Evolutionary conservation across 2,888 invertebrate species (phyloP), one percentile per base, ranked within the genome.

Genomic region (Siphonodentalium dalli): DNA sequence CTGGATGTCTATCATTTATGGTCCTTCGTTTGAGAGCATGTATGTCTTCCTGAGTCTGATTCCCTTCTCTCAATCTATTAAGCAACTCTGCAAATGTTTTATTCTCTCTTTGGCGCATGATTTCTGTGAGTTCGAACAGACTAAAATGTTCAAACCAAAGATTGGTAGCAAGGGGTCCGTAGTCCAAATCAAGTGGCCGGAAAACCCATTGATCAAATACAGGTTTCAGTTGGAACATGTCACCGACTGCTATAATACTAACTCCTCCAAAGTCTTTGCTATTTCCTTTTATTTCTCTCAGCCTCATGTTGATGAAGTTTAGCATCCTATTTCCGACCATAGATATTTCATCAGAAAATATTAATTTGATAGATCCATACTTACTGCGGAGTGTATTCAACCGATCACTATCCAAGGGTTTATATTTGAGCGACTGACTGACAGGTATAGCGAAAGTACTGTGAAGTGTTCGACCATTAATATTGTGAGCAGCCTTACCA

Each of bases 61-160:
- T 29, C 28, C 58, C 58, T 39, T 53, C 50, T 35, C 63, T 31
- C 8, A 65, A 34, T 31, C 65, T 34, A 24, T 65, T 65, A 3
- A 65, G 35, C 6, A 65, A 24, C 24, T 35, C 7, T 34, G 65
- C 61, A 61, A 61, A 65, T 13, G n/a, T 26, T 15, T n/a, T 13
- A 38, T 58, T 61, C 47, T 61, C 60, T 43, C 51, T 60, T 48
- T 65, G 65, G 21, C 65, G n/a, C 65, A 65, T 61, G 3, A 65
- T 58, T 45, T 34, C 37, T n/a, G 31, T 26, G 37, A 50, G 40
- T 43, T 50, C 50, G 43, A 37, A 50, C 20, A 50, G 29, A 6
- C 31, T 23, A 28, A 50, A 50, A 11, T 28, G 13, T 7, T 50
- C 42, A 42, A 15, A 21, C 50, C 50, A 50, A 24, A 50, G 20